These are phyloP conservation scores for Heliconius aoede DNA, from an alignment of 2,888 invertebrate genomes.

Conservation along the genomic window DNA sequence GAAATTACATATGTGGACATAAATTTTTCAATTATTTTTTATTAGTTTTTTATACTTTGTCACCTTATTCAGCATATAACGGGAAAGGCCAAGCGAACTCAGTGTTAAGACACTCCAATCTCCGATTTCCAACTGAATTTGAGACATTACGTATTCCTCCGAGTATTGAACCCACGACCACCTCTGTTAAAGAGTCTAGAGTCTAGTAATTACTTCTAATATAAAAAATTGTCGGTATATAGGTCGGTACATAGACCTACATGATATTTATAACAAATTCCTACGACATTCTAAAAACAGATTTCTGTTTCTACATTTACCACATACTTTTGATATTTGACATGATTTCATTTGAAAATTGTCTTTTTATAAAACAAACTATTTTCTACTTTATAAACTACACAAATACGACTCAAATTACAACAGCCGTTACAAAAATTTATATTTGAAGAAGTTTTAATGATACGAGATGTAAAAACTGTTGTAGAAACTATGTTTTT, in stretches of 20 bases:
- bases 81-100: no score
- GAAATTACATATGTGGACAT: no score
- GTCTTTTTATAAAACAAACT: not conserved
- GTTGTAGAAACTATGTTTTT: not conserved
- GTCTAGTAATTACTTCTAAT: not conserved
- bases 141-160: no score
- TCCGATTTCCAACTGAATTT: no score
- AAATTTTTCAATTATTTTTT: no score
- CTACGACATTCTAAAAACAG: not conserved
- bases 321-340: slow-evolving; percentile 8
- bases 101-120: no score
- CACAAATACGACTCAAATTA: not conserved
- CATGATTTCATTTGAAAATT: slow-evolving; percentile 11
- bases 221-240: not conserved
- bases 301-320: not conserved
- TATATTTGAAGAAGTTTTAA: slow-evolving; percentile 5
- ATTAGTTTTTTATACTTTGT: no score
- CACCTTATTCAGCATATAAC: no score
- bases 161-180: no score
- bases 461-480: slow-evolving; percentile 1
- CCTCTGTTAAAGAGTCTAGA: not conserved
- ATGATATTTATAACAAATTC: not conserved
- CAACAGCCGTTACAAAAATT: not conserved
- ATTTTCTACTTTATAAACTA: not conserved
- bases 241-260: not conserved